Evolutionary conservation across 2,797 vertebrate genomes (phyloP), one percentile per base, ranked within the genome.

Genomic region (Harpagifer antarcticus): DNA sequence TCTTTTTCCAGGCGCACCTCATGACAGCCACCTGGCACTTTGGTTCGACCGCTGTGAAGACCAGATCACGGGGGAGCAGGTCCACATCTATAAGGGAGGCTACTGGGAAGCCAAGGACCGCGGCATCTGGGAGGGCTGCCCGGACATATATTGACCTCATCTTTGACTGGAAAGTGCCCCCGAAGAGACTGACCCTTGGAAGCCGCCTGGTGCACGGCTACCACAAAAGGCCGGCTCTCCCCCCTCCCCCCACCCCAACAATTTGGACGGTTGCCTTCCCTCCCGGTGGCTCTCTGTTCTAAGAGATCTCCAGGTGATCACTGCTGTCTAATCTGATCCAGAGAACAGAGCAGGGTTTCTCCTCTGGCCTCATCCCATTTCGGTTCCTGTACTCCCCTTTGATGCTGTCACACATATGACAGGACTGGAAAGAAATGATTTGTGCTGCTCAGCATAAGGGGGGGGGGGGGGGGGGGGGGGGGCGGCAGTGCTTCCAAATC

Each of bases 51-150:
- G 92, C 45, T 94, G 88, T 52, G 95, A 97, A 78, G 98, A 99
- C 86, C 94, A 82, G 0, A 90, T 94, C 75, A 97, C 96, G 1
- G 96, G 96, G 83, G 98, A 99, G 91, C 67, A 91, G 58, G 93
- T 96, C 0, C 96, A 99, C 61, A 89, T 98, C 92, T 99, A 97
- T 86, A 95, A 91, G 73, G 97, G 97, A 3, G 97, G 96, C 15
- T 99, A 99, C 92, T 99, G 98, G 98, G 97, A 99, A 87, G 88
- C 94, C 60, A 99, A 99, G 84, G 98, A 98, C 11, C 95, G 89
- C n/a, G 94, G 96, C 90, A 93, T 83, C 94, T 99, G 97, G 97
- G 94, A 88, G 54, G 74, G 72, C 64, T 97, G 96, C 86, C 96
- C 96, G 0, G 96, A 98, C 77, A 99, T 99, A 90, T 99, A 97